Percentiles rank a stretch among this genome's conserved stretches.
Evolutionary conservation across 1,140 invertebrate species (phyloP).

Genomic region (Pachyrhynchus sulphureomaculatus): DNA sequence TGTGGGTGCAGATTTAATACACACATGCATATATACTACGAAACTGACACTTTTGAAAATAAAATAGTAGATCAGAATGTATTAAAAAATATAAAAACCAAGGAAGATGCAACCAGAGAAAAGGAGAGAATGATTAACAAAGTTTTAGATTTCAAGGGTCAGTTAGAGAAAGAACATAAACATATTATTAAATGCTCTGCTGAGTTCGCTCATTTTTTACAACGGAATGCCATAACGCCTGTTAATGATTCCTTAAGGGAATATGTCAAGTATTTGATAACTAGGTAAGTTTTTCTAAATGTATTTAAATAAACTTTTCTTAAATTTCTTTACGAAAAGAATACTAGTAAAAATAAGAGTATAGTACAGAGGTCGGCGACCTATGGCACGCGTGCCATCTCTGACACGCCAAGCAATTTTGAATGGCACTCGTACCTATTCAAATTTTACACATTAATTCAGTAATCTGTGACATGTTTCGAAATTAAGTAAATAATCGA

Average conservation of each 20-base stretch:
- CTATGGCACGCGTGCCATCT: no score
- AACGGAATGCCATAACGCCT: constrained; percentile 36
- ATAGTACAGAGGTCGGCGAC: no score
- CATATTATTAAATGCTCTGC: constrained; percentile 30
- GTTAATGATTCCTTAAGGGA: constrained; percentile 37
- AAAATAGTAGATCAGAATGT: constrained; percentile 29
- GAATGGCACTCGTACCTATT: no score
- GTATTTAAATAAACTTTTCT: no score
- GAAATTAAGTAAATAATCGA: no score
- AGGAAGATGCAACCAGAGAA: constrained; percentile 14
- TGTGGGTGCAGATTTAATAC: constrained; percentile 34
- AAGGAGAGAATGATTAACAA: constrained; percentile 20
- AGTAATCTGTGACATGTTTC: no score
- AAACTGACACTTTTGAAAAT: constrained; percentile 31
- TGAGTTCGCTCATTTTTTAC: constrained; percentile 36
- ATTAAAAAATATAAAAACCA: constrained; percentile 25
- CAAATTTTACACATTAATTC: no score
- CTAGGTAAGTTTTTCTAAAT: constrained; percentile 26
- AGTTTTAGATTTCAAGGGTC: constrained; percentile 14
- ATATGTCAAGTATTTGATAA: constrained; percentile 38
- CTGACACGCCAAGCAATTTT: no score
- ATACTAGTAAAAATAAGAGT: no score
- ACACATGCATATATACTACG: constrained; percentile 40
- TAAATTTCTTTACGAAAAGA: no score
- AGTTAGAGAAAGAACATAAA: constrained; percentile 30